Conservation (phyloP, 2,113 vertebrate species). For the Lagopus muta region DNA sequence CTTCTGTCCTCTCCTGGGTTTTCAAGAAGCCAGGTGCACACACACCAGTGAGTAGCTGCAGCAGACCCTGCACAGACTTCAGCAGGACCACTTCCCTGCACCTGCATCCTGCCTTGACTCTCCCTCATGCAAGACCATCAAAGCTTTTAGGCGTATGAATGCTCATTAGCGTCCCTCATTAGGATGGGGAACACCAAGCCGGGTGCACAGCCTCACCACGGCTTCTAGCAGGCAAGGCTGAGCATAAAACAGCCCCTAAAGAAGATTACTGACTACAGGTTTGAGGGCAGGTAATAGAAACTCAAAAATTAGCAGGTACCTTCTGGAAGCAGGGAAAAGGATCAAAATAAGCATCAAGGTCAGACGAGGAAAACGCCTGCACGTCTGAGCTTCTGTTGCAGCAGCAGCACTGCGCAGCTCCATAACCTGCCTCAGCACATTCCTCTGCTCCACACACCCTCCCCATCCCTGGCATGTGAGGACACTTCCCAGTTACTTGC, state of each 20-base stretch:
- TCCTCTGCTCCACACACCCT: not conserved
- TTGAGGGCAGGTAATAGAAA: not conserved
- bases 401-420: not conserved
- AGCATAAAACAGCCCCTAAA: not conserved
- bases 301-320: not conserved
- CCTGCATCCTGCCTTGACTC: accelerated
- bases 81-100: not conserved
- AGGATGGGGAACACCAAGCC: not conserved
- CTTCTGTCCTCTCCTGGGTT: not conserved
- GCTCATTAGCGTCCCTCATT: not conserved
- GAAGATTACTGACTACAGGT: not conserved
- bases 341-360: not conserved
- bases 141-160: not conserved
- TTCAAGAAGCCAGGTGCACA: not conserved
- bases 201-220: not conserved
- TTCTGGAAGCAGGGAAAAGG: not conserved
- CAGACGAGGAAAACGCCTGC: not conserved
- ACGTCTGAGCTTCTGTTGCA: accelerated
- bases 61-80: not conserved
- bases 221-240: not conserved
- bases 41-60: accelerated
- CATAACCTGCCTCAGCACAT: not conserved
- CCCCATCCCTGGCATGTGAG: not conserved
- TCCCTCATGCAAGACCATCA: accelerated
- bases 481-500: not conserved